phyloP scores from a whole-genome alignment of 2,888 invertebrate genomes.

The Escarpia spicata region DNA sequence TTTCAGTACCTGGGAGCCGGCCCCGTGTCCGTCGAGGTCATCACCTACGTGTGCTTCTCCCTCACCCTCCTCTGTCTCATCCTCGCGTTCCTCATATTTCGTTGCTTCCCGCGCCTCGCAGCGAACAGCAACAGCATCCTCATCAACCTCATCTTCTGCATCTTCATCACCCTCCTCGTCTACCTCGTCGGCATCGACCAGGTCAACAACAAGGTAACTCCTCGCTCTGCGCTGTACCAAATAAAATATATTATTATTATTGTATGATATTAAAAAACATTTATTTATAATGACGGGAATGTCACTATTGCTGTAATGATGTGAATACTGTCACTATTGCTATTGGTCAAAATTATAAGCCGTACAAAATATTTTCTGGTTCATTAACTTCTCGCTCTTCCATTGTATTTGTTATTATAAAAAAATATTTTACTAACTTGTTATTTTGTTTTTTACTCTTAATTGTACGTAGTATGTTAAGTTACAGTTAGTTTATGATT shows the following conservation, averaged over 20 bases:
- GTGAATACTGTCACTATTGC: not conserved
- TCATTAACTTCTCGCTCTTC: too few relatives aligned
- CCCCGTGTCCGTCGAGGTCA: slow-evolving; percentile 75
- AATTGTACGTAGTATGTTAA: too few relatives aligned
- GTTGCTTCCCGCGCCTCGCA: slow-evolving; percentile 43
- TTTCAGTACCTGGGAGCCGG: slow-evolving; percentile 56
- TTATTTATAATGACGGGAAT: too few relatives aligned
- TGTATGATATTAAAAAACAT: too few relatives aligned
- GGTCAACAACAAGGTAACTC: slow-evolving; percentile 61
- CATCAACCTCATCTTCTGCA: slow-evolving; percentile 90
- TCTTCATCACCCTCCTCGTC: slow-evolving; percentile 85
- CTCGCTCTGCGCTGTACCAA: not conserved
- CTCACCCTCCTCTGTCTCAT: slow-evolving; percentile 84
- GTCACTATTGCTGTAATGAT: not conserved
- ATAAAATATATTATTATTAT: too few relatives aligned
- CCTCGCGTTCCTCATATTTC: slow-evolving; percentile 72
- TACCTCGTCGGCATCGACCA: slow-evolving; percentile 89
- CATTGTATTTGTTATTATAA: too few relatives aligned
- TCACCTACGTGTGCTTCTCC: slow-evolving; percentile 88
- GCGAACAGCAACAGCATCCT: slow-evolving; percentile 91
- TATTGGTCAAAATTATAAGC: too few relatives aligned
- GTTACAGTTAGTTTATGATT: too few relatives aligned
- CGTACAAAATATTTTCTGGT: too few relatives aligned
- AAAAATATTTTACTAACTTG: too few relatives aligned
- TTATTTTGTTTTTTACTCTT: too few relatives aligned